Evolutionary conservation across 2,888 invertebrate genomes (phyloP).

Genomic region (Plagiodera versicolora): DNA sequence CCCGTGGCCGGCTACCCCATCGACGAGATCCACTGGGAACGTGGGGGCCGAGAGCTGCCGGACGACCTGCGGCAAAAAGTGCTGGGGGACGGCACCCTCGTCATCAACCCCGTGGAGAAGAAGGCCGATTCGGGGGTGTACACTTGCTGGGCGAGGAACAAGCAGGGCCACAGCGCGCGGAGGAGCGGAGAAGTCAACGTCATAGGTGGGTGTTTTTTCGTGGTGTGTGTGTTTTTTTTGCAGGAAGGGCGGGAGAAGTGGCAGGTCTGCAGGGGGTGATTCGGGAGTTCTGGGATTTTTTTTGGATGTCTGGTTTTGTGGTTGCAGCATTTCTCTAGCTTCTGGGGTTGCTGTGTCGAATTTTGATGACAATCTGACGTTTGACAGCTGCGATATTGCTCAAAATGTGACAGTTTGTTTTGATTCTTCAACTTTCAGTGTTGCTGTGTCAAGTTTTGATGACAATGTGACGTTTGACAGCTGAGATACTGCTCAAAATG

Average conservation of each 20-base stretch:
- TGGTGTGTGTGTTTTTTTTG: not conserved
- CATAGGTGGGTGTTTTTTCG: conserved; percentile 65
- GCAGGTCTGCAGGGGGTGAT: too few species aligned
- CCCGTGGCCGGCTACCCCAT: conserved; percentile 84
- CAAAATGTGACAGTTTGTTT: too few species aligned
- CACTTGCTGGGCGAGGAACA: conserved; percentile 78
- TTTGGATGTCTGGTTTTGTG: too few species aligned
- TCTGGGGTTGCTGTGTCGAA: too few species aligned
- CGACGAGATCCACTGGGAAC: conserved; percentile 78
- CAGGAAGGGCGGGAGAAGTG: not conserved
- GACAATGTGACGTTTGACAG: too few species aligned
- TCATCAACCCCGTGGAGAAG: conserved; percentile 76
- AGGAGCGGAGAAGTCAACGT: conserved; percentile 75
- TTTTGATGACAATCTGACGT: too few species aligned
- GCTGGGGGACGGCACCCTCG: conserved; percentile 71
- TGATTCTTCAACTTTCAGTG: too few species aligned
- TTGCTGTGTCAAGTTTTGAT: too few species aligned
- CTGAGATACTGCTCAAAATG: too few species aligned
- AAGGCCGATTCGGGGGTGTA: conserved; percentile 75
- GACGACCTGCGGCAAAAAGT: conserved; percentile 78
- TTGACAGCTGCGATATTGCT: too few species aligned
- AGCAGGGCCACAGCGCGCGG: conserved; percentile 73
- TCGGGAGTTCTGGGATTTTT: too few species aligned
- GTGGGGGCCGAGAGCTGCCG: conserved; percentile 73
- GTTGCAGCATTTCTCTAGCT: too few species aligned